Base-by-base conservation (phyloP, 1,140 invertebrate genomes). In the Apis dorsata region DNA sequence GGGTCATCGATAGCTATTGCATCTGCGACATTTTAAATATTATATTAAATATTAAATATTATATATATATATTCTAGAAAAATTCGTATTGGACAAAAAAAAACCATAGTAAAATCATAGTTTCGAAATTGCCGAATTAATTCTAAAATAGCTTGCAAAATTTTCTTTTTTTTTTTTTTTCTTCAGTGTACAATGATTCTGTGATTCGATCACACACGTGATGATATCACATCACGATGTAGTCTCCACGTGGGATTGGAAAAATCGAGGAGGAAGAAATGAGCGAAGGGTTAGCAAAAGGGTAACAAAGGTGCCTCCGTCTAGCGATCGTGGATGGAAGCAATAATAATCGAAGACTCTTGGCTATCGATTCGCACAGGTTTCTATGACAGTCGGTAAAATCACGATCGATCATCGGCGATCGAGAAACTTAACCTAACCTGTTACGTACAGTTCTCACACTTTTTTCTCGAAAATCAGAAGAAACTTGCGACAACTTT, bases 301-400 rank as follows among this genome's bases (percentile, higher is more conserved):
- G 59, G 21, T 71, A 57, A 74, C 81, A 83, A 88, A 89, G 83
- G 92, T 93, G 92, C 75, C 91, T 93, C 92, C 92, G 90, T 88
- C 92, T 93, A 84, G 91, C 71, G 92, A 91, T 87, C 88, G 81
- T 83, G 77, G 59, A 88, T 69, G 76, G 88, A 92, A 92, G 88
- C 72, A 82, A 66, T 73, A 68, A 51, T 88, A 87, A 88, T 88
- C 84, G 59, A 81, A 66, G 71, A 75, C 57, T 63, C 79, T 71
- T 44, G 44, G 69, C 63, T 73, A 85, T 71, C 69, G 70, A 63
- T 84, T 76, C 55, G 24, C 24, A 15, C 59, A 62, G 13, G 69
- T 83, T 75, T 59, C 83, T 65, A 63, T 74, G 76, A 59, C 90
- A 55, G 92, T 92, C 91, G 92, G 92, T 92, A 92, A 92, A 79